These are phyloP conservation scores for Diorhabda sublineata DNA, from an alignment of 1,140 invertebrate genomes.

Conservation along the genomic window DNA sequence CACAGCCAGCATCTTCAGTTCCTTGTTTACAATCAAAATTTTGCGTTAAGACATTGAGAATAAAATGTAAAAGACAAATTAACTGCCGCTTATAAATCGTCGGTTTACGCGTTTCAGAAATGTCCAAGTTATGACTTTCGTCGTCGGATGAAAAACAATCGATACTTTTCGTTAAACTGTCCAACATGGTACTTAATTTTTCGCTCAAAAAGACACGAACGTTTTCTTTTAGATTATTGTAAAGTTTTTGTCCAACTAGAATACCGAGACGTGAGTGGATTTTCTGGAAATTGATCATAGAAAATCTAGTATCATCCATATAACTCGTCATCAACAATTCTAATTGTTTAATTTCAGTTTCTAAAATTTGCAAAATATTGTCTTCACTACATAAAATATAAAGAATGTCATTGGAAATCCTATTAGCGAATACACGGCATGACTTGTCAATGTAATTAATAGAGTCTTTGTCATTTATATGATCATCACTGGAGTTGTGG, in stretches of 20 bases:
- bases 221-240: conserved; percentile 25
- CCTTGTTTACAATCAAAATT: conserved; percentile 4
- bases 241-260: conserved; percentile 52
- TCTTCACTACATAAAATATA: conserved; percentile 34
- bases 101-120: conserved; percentile 27
- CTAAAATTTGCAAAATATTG: conserved; percentile 48
- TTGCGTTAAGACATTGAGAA: conserved; percentile 27
- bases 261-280: conserved; percentile 59
- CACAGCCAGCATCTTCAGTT: conserved; percentile 10
- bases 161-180: conserved; percentile 43
- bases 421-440: conserved; percentile 62
- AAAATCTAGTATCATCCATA: conserved; percentile 58
- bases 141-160: conserved; percentile 48
- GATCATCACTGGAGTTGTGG: conserved; percentile 11
- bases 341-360: conserved; percentile 60
- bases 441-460: conserved; percentile 38
- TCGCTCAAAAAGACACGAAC: conserved; percentile 7
- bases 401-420: conserved; percentile 53
- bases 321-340: conserved; percentile 63
- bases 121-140: conserved; percentile 34
- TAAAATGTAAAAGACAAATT: conserved; percentile 34
- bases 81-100: conserved; percentile 40
- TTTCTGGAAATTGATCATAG: conserved; percentile 56
- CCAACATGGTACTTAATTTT: conserved; percentile 25
- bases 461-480: conserved; percentile 28